These are phyloP conservation scores for Drosophila sturtevanti DNA, from an alignment of 1,140 invertebrate species.

Conservation along the genomic window DNA sequence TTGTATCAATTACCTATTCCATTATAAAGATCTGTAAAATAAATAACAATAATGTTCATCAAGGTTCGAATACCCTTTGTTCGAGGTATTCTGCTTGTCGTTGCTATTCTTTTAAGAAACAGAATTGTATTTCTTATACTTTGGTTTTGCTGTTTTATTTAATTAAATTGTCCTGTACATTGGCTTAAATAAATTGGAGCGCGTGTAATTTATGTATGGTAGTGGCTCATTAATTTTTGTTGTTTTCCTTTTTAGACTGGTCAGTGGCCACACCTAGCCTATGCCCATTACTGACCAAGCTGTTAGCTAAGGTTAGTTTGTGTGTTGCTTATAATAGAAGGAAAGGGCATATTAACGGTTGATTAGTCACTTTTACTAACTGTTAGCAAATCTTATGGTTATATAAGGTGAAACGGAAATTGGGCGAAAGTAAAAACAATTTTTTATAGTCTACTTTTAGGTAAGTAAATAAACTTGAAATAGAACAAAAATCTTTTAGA, in stretches of 20 bases:
- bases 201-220: conserved; percentile 72
- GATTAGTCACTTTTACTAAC: conserved; percentile 6
- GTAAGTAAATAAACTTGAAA: too few relatives aligned
- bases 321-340: not conserved
- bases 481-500: not conserved
- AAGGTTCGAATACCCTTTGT: too few relatives aligned
- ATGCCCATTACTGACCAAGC: conserved; percentile 18
- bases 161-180: conserved; percentile 75
- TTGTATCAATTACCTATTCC: too few relatives aligned
- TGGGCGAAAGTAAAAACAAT: not conserved
- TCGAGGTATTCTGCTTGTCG: not conserved
- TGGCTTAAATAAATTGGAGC: conserved; percentile 70
- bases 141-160: conserved; percentile 63
- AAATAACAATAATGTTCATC: too few relatives aligned
- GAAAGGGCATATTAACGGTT: not conserved
- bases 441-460: conserved; percentile 5
- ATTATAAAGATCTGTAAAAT: too few relatives aligned
- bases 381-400: conserved; percentile 2
- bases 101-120: not conserved
- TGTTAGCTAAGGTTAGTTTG: conserved; percentile 31
- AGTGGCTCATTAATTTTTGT: conserved; percentile 62
- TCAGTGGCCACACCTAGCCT: conserved; percentile 33
- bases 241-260: conserved; percentile 3
- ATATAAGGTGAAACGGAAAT: conserved; percentile 1
- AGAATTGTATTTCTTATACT: conserved; percentile 12